Conservation (phyloP, 2,113 vertebrate genomes). For the Parus major region DNA sequence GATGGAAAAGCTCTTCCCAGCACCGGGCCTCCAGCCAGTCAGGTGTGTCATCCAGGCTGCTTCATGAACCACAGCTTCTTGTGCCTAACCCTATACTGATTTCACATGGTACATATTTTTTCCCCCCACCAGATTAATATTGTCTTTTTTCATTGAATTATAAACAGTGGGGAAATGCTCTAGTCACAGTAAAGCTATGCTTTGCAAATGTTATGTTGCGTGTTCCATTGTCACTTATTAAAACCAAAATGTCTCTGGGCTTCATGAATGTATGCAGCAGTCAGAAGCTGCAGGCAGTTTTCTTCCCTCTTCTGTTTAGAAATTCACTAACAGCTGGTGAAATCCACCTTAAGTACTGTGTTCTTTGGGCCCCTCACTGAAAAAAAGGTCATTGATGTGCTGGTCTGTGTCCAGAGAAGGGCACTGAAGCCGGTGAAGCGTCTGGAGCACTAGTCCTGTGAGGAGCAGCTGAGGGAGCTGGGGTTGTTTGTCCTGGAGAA, state of each 20-base stretch:
- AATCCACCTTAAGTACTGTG: no score
- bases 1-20: not conserved
- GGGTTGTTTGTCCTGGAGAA: not conserved
- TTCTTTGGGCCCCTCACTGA: not conserved
- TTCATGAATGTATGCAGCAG: rapidly evolving
- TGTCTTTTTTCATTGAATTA: not conserved
- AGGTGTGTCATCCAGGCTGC: not conserved
- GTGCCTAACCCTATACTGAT: rapidly evolving
- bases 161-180: not conserved
- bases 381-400: not conserved
- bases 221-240: not conserved
- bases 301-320: not conserved
- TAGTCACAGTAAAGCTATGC: not conserved
- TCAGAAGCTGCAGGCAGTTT: not conserved
- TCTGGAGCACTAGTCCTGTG: not conserved
- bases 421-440: not conserved
- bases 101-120: rapidly evolving
- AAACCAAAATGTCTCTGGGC: not conserved
- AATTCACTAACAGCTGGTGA: not conserved
- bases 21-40: not conserved
- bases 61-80: not conserved
- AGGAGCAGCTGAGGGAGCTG: not conserved
- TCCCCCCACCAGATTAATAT: rapidly evolving
- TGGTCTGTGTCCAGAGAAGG: not conserved
- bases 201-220: not conserved